Evolutionary conservation across 2,888 invertebrate genomes (phyloP), one percentile per base, ranked within the genome.

Genomic region (Unio pictorum): DNA sequence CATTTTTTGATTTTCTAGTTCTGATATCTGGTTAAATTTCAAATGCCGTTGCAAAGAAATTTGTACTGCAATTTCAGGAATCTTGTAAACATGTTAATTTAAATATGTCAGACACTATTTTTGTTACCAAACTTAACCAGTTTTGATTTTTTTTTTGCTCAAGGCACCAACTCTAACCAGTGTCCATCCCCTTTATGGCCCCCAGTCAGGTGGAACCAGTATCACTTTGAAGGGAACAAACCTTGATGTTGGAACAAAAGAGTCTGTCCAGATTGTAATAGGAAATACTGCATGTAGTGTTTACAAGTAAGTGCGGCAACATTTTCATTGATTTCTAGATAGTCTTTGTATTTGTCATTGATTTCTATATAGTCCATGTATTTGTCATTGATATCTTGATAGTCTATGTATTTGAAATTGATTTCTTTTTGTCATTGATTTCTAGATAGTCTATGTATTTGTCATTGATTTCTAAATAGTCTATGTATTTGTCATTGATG

Each of bases 171-270:
- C 26, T 8, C 28, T 77, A 34, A 34, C 55, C 0, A 70, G 60
- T 63, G 75, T 77, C 11, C 67, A 26, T n/a, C 77, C 77, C 11
- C 45, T 73, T 15, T 76, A 68, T 65, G 91, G 91, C 5, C 90
- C 90, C 0, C 67, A 78, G n/a, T 86, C 89, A 45, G 91, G 91
- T 6, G 90, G 90, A 17, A 90, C 91, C 23, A 81, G 75, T n/a
- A 65, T 90, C 18, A 86, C 83, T 3, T 70, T 90, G 20, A 72
- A 45, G 20, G 91, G 91, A 20, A 64, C 77, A 8, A 83, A 89
- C 68, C 75, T 90, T 55, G 72, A 85, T 67, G 81, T 89, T 57
- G 87, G 87, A 11, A 73, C 84, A 20, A 71, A 72, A 7, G 70
- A 75, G 20, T 28, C 34, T 0, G 81, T 88, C 45, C 8, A 45